These are phyloP conservation scores for Spilosoma lubricipeda DNA, from an alignment of 2,888 invertebrate species.

Conservation along the genomic window DNA sequence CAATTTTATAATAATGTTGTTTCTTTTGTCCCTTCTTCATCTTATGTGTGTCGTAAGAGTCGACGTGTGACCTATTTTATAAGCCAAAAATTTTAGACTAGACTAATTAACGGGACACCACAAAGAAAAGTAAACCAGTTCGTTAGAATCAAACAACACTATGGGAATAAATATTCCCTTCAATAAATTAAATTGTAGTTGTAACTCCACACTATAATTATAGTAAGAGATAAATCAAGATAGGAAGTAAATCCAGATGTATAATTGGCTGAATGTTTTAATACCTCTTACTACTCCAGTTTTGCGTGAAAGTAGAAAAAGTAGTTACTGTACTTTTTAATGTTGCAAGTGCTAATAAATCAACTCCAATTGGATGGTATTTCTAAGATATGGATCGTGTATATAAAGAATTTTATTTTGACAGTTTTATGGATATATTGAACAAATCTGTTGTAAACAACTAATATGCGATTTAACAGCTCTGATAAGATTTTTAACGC, in stretches of 20 bases:
- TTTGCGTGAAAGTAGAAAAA: conserved; percentile 54
- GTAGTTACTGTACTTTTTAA: conserved; percentile 44
- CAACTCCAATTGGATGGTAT: conserved; percentile 21
- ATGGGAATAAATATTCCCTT: not conserved
- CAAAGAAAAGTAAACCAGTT: not conserved
- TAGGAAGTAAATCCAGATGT: conserved; percentile 39
- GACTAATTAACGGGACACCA: not conserved
- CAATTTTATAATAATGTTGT: too few species aligned
- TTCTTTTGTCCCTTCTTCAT: too few species aligned
- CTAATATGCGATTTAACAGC: too few species aligned
- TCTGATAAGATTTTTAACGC: too few species aligned
- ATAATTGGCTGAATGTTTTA: conserved; percentile 47
- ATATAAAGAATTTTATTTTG: not conserved
- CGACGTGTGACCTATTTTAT: not conserved
- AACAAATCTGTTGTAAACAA: too few species aligned
- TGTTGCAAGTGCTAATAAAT: conserved; percentile 47
- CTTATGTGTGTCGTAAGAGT: too few species aligned
- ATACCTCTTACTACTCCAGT: conserved; percentile 21
- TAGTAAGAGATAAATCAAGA: conserved; percentile 5
- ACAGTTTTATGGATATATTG: too few species aligned
- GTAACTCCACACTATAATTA: not conserved
- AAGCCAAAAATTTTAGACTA: not conserved
- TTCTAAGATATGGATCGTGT: conserved; percentile 15
- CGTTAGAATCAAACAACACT: not conserved
- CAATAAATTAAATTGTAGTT: not conserved